Percentiles rank a stretch among this genome's conserved stretches.
Evolutionary conservation across 2,797 vertebrate species (phyloP).

Genomic region (Alfaro cultratus): DNA sequence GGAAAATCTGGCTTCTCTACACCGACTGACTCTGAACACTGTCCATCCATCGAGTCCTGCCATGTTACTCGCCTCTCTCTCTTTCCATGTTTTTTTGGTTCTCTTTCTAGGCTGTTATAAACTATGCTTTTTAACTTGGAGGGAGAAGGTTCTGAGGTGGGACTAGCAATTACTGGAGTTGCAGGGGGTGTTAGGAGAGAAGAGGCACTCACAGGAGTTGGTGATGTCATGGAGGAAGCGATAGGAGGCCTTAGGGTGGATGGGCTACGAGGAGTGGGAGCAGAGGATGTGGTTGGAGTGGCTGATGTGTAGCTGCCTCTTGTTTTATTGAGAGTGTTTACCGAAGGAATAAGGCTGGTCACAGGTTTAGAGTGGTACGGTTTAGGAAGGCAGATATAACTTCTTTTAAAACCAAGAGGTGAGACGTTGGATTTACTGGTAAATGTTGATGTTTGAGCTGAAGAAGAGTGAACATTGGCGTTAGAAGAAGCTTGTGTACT

Average conservation of each 20-base stretch:
- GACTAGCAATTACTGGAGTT: constrained; percentile 47
- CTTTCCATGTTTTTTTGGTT: constrained; percentile 62
- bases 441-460: constrained; percentile 35
- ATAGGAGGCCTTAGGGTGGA: constrained; percentile 16
- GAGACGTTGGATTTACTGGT: constrained; percentile 13
- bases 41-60: constrained; percentile 63
- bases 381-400: constrained; percentile 46
- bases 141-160: constrained; percentile 35
- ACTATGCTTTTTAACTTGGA: constrained; percentile 40
- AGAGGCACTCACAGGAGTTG: constrained; percentile 23
- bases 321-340: constrained; percentile 27
- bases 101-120: constrained; percentile 51
- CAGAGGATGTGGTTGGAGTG: constrained; percentile 7
- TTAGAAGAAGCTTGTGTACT: constrained; percentile 20
- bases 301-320: constrained; percentile 19
- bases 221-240: constrained; percentile 19
- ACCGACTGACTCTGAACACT: constrained; percentile 32
- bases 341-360: constrained; percentile 32
- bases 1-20: constrained; percentile 33
- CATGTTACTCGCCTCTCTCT: constrained; percentile 61
- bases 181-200: constrained; percentile 59
- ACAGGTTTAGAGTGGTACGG: constrained; percentile 38
- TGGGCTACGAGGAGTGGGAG: constrained; percentile 1
- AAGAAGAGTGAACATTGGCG: constrained; percentile 16
- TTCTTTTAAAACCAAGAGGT: constrained; percentile 67